phyloP scores from a whole-genome alignment of 2,888 invertebrate species.

The Lasioglossum villosulum region DNA sequence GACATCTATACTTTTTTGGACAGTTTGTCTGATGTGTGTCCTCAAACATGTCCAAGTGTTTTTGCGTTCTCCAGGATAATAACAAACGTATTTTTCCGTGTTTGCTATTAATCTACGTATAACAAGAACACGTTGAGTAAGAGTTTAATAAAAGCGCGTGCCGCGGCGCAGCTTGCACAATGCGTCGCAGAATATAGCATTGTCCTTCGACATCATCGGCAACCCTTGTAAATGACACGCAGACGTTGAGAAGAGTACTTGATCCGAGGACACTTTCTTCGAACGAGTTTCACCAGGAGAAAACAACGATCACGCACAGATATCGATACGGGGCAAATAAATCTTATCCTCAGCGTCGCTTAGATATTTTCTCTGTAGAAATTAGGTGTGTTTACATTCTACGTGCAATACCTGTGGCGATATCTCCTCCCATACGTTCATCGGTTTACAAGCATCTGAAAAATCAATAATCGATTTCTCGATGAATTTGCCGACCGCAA shows the following conservation, averaged over 20 bases:
- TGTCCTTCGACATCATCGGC: not conserved
- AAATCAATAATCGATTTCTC: not conserved
- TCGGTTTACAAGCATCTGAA: not conserved
- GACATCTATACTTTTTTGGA: too few relatives aligned
- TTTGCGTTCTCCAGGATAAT: not conserved
- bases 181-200: not conserved
- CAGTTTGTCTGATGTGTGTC: not conserved
- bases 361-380: not conserved
- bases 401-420: not conserved
- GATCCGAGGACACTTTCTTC: not conserved
- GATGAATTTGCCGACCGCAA: not conserved
- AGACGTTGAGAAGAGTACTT: not conserved
- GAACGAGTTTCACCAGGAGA: not conserved
- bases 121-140: too few relatives aligned
- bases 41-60: not conserved
- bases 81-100: not conserved
- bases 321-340: not conserved
- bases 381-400: not conserved
- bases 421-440: not conserved
- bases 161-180: not conserved
- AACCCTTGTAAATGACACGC: not conserved
- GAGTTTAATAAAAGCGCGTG: not conserved
- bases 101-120: too few relatives aligned
- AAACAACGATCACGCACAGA: not conserved
- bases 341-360: not conserved